Percentiles rank a stretch among this genome's conserved stretches.
These are phyloP conservation scores for Oscheius sp. DNA, from an alignment of 1,140 invertebrate genomes.

Conservation along the genomic window DNA sequence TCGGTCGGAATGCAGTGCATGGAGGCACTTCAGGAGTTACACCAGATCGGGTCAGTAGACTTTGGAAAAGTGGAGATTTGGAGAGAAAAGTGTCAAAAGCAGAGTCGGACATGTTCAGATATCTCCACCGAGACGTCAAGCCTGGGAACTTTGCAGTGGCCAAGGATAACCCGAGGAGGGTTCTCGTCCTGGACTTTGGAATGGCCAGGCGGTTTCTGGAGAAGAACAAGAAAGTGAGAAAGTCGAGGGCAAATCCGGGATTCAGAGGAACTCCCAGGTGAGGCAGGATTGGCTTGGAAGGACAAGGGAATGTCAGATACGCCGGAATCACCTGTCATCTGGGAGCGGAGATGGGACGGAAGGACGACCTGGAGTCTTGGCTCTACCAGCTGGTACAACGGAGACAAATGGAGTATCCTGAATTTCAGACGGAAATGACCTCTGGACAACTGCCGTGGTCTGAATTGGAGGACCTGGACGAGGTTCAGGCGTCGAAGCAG, in stretches of 20 bases:
- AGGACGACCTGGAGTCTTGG: constrained; percentile 45
- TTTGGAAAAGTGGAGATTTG: no score
- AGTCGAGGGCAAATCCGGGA: constrained; percentile 27
- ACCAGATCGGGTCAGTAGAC: no score
- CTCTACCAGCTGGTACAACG: constrained; percentile 41
- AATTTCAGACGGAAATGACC: no score
- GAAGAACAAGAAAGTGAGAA: constrained; percentile 17
- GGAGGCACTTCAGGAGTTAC: constrained; percentile 30
- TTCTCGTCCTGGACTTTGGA: constrained; percentile 35
- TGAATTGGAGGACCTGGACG: background rate
- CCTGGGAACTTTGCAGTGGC: constrained; percentile 38
- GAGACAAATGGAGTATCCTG: no score
- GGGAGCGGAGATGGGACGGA: constrained; percentile 30
- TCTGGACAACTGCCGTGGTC: constrained; percentile 14
- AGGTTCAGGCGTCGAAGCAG: background rate
- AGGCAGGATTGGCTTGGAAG: no score
- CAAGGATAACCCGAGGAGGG: constrained; percentile 20
- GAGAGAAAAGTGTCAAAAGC: no score
- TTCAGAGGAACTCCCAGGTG: constrained; percentile 29
- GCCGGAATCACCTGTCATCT: constrained; percentile 32
- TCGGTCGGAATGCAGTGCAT: constrained; percentile 33
- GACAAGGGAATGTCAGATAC: constrained; percentile 21
- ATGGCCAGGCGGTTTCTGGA: constrained; percentile 33
- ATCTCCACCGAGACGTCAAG: constrained; percentile 41
- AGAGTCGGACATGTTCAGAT: constrained; percentile 14